Evolutionary conservation across 2,888 invertebrate genomes (phyloP), one percentile per base, ranked within the genome.

Genomic region (Papilio demoleus): DNA sequence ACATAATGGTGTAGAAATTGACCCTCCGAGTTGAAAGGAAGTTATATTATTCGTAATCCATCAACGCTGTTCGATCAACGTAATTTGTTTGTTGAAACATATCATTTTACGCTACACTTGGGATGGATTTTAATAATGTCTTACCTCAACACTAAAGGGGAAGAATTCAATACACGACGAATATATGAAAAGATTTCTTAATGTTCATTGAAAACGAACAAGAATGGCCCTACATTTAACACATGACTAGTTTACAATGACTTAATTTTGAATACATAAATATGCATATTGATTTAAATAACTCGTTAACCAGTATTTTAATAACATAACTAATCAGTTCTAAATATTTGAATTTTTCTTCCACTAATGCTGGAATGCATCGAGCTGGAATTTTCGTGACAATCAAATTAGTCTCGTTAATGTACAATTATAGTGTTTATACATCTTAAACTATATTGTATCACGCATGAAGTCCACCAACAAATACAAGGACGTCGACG

Each of bases 81-180:
- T 84, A 81, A 85, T 85, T 83, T 82, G 79, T 82, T 84, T 81
- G 79, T 76, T 73, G 77, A 78, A 84, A 86, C 81, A 80, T 81
- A 79, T 83, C 77, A 84, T 86, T 84, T 82, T 74, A 82, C 77
- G 81, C 80, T 78, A 73, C 73, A 79, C 66, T 72, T 68, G 67
- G 50, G 70, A 58, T 66, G 70, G 70, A 72, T 70, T 59, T 63
- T 72, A 74, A 75, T 76, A 71, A 77, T 75, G 73, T 74, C 76
- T 78, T n/a, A 73, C 72, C 73, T 12, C 24, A 9, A 17, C 56
- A 17, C 31, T 19, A 12, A 22, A 63, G 42, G 67, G 67, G 36
- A 60, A 38, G 14, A 24, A 22, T 65, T 59, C 47, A 8, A 34
- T 9, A 17, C n/a, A 38, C 3, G 12, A 22, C 24, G 12, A 24